Evolutionary conservation across 2,797 vertebrate species (phyloP).

Genomic region (Enteromius treurensis): DNA sequence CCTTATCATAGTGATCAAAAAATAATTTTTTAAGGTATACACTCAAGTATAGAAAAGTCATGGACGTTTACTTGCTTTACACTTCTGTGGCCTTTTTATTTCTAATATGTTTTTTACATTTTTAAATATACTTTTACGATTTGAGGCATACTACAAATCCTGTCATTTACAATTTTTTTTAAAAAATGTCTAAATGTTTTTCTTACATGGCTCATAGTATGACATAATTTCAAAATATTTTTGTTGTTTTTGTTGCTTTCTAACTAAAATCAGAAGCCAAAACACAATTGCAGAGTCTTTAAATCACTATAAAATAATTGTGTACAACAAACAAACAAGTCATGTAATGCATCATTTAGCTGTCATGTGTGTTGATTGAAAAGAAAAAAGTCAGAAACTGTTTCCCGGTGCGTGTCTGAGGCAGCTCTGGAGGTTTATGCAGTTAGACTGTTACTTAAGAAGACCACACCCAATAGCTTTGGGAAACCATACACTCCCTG

Average conservation of each 20-base stretch:
- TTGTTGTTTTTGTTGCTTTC: not conserved
- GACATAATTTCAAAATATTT: not conserved
- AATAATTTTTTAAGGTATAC: not conserved
- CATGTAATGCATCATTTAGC: not conserved
- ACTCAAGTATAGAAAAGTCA: not conserved
- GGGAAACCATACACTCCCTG: slow-evolving; percentile 37
- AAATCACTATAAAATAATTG: not conserved
- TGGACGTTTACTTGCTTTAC: not conserved
- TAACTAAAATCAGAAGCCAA: not conserved
- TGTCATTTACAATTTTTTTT: not conserved
- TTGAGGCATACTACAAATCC: not conserved
- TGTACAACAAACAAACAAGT: not conserved
- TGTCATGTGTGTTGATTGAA: not conserved
- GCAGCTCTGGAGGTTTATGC: not conserved
- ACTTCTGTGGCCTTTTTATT: not conserved
- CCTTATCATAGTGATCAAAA: too few species aligned
- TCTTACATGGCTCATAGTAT: not conserved
- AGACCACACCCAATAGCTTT: slow-evolving; percentile 44
- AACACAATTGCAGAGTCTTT: not conserved
- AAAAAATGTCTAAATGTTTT: not conserved
- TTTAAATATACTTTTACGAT: not conserved
- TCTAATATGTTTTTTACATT: not conserved
- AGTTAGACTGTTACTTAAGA: slow-evolving; percentile 27
- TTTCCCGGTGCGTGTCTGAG: not conserved
- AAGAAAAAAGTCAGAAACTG: not conserved